These are phyloP conservation scores for Protonibea diacanthus DNA, from an alignment of 2,797 vertebrate genomes.

Conservation along the genomic window DNA sequence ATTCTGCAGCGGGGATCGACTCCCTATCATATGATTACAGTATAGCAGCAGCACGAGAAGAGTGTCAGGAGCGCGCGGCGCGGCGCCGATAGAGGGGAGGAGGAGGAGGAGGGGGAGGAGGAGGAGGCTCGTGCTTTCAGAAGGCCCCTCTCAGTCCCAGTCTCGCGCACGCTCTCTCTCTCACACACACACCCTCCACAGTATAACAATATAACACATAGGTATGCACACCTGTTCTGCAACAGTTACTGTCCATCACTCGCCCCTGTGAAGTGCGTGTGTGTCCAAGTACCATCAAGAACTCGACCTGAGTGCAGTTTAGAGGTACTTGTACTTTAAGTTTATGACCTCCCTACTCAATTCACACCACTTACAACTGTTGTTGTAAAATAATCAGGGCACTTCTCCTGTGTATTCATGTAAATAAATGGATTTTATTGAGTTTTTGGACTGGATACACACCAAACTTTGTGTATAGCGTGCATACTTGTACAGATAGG, in stretches of 20 bases:
- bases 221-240: slow-evolving; percentile 74
- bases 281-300: slow-evolving; percentile 16
- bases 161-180: neutral
- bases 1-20: slow-evolving; percentile 72
- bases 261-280: slow-evolving; percentile 3
- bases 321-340: neutral
- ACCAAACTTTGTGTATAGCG: no score
- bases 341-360: no score
- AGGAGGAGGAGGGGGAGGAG: slow-evolving; percentile 16
- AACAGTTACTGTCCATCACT: slow-evolving; percentile 62
- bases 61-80: slow-evolving; percentile 71
- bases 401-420: no score
- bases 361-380: no score
- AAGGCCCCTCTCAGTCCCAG: slow-evolving; percentile 14
- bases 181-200: slow-evolving; percentile 11
- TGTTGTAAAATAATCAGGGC: no score
- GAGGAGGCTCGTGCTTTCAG: slow-evolving; percentile 44
- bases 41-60: slow-evolving; percentile 72
- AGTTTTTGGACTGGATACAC: no score
- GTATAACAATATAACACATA: slow-evolving; percentile 57
- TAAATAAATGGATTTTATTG: no score
- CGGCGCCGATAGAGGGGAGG: slow-evolving; percentile 67
- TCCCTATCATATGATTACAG: slow-evolving; percentile 87
- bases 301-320: neutral
- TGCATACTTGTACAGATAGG: no score